Percentiles rank a stretch among this genome's conserved stretches.
phyloP scores from a whole-genome alignment of 2,888 invertebrate species.

The Acrocera orbiculus region DNA sequence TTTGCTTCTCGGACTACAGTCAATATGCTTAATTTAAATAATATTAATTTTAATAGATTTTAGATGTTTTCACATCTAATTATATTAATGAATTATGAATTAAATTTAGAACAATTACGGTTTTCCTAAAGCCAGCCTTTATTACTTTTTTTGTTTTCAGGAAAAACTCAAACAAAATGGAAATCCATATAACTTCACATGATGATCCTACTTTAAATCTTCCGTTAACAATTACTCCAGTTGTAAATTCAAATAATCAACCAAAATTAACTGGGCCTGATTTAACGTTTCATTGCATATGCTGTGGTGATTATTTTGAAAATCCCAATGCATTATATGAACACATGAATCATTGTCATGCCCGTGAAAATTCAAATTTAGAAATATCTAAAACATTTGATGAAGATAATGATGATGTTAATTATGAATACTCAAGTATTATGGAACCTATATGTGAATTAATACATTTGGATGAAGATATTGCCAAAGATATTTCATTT shows the following conservation, averaged over 20 bases:
- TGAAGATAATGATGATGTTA: slow-evolving; percentile 15
- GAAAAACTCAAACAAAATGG: slow-evolving; percentile 6
- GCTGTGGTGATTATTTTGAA: slow-evolving; percentile 25
- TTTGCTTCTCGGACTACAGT: too few relatives aligned
- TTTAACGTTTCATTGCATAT: slow-evolving; percentile 30
- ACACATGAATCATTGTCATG: slow-evolving; percentile 26
- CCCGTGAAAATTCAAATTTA: slow-evolving; percentile 12
- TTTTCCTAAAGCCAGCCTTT: too few relatives aligned
- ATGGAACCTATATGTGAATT: slow-evolving; percentile 29
- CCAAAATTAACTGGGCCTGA: slow-evolving; percentile 20
- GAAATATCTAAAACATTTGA: neutral
- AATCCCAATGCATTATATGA: slow-evolving; percentile 25
- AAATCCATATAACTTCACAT: slow-evolving; percentile 9
- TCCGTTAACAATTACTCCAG: slow-evolving; percentile 27
- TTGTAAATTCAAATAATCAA: slow-evolving; percentile 16
- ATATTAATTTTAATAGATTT: too few relatives aligned
- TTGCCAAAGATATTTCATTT: slow-evolving; percentile 7
- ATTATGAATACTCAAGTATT: slow-evolving; percentile 25
- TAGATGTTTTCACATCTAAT: too few relatives aligned
- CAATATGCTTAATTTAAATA: too few relatives aligned
- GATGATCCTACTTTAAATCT: slow-evolving; percentile 13
- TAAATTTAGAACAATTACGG: too few relatives aligned
- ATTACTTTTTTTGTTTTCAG: too few relatives aligned
- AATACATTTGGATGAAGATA: slow-evolving; percentile 14
- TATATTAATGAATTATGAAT: too few relatives aligned